Conservation (phyloP, 2,113 vertebrate species). For the Tachysurus vachellii region DNA sequence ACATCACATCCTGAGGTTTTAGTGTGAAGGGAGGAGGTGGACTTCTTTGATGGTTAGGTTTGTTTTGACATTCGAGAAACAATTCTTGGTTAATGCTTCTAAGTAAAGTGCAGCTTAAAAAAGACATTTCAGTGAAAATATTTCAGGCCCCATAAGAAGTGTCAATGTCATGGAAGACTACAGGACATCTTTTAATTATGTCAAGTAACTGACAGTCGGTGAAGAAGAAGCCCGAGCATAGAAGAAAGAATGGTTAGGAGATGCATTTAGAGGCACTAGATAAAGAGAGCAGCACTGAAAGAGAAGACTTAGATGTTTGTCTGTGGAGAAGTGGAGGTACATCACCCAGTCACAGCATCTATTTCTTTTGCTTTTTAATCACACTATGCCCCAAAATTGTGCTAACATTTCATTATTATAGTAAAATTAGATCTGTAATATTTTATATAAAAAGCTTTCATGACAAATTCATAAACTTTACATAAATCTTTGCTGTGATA, state of each 20-base stretch:
- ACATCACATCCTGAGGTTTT: not conserved
- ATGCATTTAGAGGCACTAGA: constrained; percentile 26
- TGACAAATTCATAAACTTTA: not conserved
- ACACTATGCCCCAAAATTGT: not conserved
- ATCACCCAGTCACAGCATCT: not conserved
- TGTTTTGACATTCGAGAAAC: not conserved
- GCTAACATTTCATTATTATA: not conserved
- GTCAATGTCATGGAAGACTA: constrained; percentile 24
- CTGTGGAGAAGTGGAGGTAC: not conserved
- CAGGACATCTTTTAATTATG: constrained; percentile 65
- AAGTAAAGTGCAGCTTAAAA: constrained; percentile 29
- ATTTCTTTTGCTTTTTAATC: constrained; percentile 11
- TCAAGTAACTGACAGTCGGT: constrained; percentile 40
- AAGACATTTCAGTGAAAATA: not conserved
- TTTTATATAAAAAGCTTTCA: not conserved
- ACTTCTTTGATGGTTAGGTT: not conserved
- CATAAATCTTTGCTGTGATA: not conserved
- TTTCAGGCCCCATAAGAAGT: constrained; percentile 21
- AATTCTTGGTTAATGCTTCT: not conserved
- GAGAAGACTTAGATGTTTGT: not conserved
- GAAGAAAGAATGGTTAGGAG: constrained; percentile 21
- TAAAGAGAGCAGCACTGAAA: constrained; percentile 22
- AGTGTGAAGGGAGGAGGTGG: not conserved
- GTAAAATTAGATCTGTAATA: not conserved
- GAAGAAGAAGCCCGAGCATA: constrained; percentile 45